Percentiles rank a stretch among this genome's conserved stretches.
These are phyloP conservation scores for Nycticebus coucang DNA, from an alignment of 2,113 vertebrate species.

Conservation along the genomic window DNA sequence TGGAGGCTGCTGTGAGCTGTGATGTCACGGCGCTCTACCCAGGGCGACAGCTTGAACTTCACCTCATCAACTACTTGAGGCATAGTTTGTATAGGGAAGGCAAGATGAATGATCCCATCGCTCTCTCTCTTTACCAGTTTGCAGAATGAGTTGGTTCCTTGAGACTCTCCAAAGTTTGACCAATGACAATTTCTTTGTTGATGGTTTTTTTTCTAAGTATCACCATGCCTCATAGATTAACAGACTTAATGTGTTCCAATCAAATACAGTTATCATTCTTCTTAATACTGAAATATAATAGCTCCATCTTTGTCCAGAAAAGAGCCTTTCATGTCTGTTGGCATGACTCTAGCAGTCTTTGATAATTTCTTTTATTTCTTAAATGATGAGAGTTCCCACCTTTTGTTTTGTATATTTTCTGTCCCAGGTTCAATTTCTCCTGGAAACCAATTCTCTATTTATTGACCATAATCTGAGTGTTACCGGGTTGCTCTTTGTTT, in stretches of 20 bases:
- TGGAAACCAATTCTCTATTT: conserved; percentile 39
- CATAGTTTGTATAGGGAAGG: background rate
- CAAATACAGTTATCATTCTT: background rate
- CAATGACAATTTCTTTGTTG: background rate
- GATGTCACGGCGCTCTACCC: too few species aligned
- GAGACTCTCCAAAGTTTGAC: background rate
- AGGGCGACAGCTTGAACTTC: background rate
- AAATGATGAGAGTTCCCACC: background rate
- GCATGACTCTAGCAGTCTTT: background rate
- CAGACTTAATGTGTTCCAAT: background rate
- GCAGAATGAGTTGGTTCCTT: background rate
- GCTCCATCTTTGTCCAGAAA: background rate
- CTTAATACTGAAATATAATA: background rate
- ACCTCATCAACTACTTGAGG: background rate
- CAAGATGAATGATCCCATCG: background rate
- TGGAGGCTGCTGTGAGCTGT: too few species aligned
- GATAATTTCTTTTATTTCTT: conserved; percentile 38
- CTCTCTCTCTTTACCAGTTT: conserved; percentile 3
- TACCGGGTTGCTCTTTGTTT: background rate
- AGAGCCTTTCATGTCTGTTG: background rate
- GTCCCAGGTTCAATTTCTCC: background rate
- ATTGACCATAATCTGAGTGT: background rate
- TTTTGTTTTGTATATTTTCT: background rate
- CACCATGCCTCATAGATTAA: background rate
- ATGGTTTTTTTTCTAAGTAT: background rate